Base-by-base conservation (phyloP, 2,888 invertebrate species). In the Arctia plantaginis region DNA sequence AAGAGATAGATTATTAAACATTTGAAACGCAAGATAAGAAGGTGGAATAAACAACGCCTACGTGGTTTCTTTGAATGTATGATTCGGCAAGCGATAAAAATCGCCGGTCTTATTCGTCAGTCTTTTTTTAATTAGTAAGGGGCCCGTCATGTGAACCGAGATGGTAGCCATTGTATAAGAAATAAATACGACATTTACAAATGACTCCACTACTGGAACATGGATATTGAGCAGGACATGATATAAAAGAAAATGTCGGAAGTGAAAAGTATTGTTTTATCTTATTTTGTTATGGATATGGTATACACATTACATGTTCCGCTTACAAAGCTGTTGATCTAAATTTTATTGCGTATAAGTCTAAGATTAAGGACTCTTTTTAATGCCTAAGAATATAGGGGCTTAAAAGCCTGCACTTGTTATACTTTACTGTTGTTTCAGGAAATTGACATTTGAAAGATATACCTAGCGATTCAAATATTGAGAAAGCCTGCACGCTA, bases 101-200 rank as follows among this genome's bases (percentile, higher is more conserved):
- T 95, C 95, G 93, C 92, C 90, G 93, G 94, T 94, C 92, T 95
- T 93, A 95, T 95, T 95, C 95, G 95, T 95, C 94, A 91, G 94
- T 85, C 87, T 93, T 94, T 92, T 94, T 95, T 95, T 95, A 95
- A 95, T 95, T 95, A 94, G 92, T 91, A 90, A 94, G 94, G 94
- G 94, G 92, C 91, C 91, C 83, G 89, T 89, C 93, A 93, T 95
- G 95, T 93, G 95, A 95, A 95, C 91, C 89, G 89, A 90, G 89
- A 88, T 90, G 92, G 93, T 89, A 86, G 92, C 94, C 93, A 94
- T 95, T 95, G 94, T 95, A 89, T 91, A 87, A 85, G 85, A 90
- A 85, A 92, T 92, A 92, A 94, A 93, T 93, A 95, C 91, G 91
- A 92, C 90, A 88, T 90, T 90, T 93, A 92, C 89, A 92, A 93